These are phyloP conservation scores for Eospalax fontanierii DNA, from an alignment of 2,797 vertebrate genomes.

Conservation along the genomic window DNA sequence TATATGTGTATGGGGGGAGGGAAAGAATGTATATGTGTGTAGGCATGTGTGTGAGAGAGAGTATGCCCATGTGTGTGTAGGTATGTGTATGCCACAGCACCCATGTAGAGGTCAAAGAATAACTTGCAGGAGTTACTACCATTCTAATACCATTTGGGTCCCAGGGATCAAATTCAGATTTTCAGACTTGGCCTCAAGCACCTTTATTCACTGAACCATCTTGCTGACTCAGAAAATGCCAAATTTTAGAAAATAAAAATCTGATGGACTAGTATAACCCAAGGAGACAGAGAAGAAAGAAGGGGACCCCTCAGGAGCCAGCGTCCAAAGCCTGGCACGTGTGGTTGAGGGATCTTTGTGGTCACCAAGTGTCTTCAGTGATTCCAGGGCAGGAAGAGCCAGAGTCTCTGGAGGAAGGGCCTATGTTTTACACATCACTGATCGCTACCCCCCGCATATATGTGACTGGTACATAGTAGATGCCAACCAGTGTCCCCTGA, in stretches of 20 bases:
- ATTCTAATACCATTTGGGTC: neutral
- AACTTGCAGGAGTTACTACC: no score
- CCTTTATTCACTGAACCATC: neutral
- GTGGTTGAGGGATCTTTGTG: neutral
- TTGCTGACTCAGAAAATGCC: neutral
- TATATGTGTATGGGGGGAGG: no score
- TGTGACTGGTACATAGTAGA: neutral
- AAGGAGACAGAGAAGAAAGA: neutral
- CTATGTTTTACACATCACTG: accelerated
- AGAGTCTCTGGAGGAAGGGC: neutral
- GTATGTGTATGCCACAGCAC: no score
- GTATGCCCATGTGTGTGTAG: neutral
- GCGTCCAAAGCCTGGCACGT: neutral
- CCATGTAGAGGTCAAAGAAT: neutral
- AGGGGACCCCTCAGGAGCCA: neutral
- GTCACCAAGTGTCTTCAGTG: neutral
- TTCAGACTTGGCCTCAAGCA: accelerated
- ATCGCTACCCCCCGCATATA: neutral
- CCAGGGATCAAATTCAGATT: neutral
- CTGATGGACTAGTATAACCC: neutral
- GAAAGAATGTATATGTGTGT: no score
- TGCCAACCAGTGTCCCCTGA: neutral
- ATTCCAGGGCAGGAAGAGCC: neutral
- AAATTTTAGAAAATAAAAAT: conserved; percentile 17
- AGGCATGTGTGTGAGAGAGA: no score